These are phyloP conservation scores for Caenorhabditis latens DNA, from an alignment of 1,140 invertebrate species.

Conservation along the genomic window DNA sequence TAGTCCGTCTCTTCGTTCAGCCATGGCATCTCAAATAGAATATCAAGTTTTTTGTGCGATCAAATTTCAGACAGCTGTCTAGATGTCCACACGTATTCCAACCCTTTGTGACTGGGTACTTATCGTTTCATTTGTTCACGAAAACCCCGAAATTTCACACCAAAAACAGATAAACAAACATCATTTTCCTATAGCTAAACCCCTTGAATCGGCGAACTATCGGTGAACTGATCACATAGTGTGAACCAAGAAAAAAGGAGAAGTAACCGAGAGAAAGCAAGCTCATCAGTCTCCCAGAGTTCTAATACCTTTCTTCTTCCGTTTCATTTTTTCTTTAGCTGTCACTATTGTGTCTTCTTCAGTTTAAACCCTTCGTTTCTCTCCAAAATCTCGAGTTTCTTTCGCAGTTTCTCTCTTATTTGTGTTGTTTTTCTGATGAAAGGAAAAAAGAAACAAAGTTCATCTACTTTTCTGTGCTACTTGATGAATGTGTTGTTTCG, in stretches of 20 bases:
- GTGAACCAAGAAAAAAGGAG: slow-evolving; percentile 7
- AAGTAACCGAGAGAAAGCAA: background rate
- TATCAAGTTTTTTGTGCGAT: slow-evolving; percentile 22
- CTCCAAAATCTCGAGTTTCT: background rate
- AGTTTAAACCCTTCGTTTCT: background rate
- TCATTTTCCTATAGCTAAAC: background rate
- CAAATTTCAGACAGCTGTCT: slow-evolving; percentile 33
- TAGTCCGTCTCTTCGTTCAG: background rate
- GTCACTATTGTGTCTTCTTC: background rate
- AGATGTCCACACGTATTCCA: background rate
- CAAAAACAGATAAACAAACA: slow-evolving; percentile 56
- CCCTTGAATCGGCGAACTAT: slow-evolving; percentile 35
- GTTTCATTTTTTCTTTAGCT: slow-evolving; percentile 17
- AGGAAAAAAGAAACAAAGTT: slow-evolving; percentile 15
- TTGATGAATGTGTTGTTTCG: slow-evolving; percentile 36
- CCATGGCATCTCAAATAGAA: background rate
- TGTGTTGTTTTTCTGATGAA: background rate
- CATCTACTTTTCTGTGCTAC: background rate
- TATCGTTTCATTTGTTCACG: slow-evolving; percentile 54
- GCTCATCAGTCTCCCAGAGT: slow-evolving; percentile 19
- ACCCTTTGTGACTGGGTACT: slow-evolving; percentile 15
- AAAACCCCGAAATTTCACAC: slow-evolving; percentile 45
- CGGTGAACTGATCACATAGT: slow-evolving; percentile 41
- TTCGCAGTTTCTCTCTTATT: background rate
- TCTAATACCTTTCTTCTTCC: background rate